Evolutionary conservation across 2,888 invertebrate species (phyloP).

Genomic region (Tetranychus truncatus): DNA sequence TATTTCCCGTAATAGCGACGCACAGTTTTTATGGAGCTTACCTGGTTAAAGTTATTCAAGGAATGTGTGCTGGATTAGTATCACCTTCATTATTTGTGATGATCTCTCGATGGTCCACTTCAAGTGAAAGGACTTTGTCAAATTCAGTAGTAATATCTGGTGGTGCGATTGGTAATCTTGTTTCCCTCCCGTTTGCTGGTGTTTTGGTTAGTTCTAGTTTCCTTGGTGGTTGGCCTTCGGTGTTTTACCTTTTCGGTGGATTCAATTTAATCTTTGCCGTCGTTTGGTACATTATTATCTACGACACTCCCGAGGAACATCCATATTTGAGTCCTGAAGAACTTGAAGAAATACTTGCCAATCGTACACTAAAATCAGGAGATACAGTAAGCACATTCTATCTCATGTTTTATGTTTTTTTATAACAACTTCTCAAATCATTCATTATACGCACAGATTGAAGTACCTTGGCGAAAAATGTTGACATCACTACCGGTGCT

Average conservation of each 20-base stretch:
- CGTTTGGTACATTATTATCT: not conserved
- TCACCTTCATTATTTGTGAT: not conserved
- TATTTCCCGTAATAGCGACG: not conserved
- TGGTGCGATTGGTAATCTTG: not conserved
- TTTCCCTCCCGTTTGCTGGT: not conserved
- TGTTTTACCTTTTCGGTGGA: not conserved
- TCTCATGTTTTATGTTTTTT: too few species aligned
- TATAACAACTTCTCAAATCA: too few species aligned
- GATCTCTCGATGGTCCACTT: not conserved
- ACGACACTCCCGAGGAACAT: not conserved
- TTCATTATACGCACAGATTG: not conserved
- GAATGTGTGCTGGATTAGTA: not conserved
- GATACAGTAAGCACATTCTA: not conserved
- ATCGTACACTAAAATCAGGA: not conserved
- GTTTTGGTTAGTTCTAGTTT: not conserved
- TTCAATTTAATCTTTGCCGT: not conserved
- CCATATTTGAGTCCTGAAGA: not conserved
- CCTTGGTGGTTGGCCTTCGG: not conserved
- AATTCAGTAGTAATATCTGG: not conserved
- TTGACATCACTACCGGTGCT: not conserved
- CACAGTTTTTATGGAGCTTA: not conserved
- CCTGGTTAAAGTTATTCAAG: not conserved
- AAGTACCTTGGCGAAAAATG: not conserved
- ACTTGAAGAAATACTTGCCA: not conserved
- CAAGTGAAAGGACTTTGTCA: not conserved